A percentile compares a stretch with the other conserved stretches of the same genome.
These are phyloP conservation scores for Thripadectes ignobilis DNA, from an alignment of 2,797 vertebrate genomes.

Conservation along the genomic window DNA sequence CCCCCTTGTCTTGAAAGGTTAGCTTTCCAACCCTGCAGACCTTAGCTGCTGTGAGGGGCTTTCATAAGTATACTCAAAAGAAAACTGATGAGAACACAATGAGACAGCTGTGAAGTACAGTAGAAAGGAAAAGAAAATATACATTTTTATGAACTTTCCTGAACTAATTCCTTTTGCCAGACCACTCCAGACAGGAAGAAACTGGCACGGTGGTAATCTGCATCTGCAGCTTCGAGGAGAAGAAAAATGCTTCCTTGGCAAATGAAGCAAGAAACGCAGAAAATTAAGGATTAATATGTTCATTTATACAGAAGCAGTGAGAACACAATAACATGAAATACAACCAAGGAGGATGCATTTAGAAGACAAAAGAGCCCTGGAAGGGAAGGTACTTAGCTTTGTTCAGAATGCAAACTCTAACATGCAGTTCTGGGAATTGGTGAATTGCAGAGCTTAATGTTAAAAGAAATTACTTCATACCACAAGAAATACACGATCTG, in stretches of 20 bases:
- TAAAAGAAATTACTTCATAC: constrained; percentile 29
- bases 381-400: constrained; percentile 46
- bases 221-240: constrained; percentile 46
- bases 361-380: constrained; percentile 47
- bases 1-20: neutral
- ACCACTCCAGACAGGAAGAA: constrained; percentile 29
- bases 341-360: constrained; percentile 54
- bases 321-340: constrained; percentile 31
- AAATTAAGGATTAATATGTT: constrained; percentile 69
- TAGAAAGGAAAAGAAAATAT: neutral
- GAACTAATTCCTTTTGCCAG: constrained; percentile 29
- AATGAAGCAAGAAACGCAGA: constrained; percentile 41
- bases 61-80: neutral
- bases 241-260: constrained; percentile 40
- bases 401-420: constrained; percentile 34
- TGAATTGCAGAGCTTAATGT: constrained; percentile 30
- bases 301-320: constrained; percentile 55
- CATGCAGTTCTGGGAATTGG: constrained; percentile 39
- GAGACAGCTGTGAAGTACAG: neutral
- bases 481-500: neutral
- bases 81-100: neutral
- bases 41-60: neutral
- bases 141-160: constrained; percentile 23
- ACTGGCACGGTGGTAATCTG: neutral
- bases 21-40: neutral